Base-by-base conservation (phyloP, 2,888 invertebrate genomes). In the Carpatolechia fugitivella region DNA sequence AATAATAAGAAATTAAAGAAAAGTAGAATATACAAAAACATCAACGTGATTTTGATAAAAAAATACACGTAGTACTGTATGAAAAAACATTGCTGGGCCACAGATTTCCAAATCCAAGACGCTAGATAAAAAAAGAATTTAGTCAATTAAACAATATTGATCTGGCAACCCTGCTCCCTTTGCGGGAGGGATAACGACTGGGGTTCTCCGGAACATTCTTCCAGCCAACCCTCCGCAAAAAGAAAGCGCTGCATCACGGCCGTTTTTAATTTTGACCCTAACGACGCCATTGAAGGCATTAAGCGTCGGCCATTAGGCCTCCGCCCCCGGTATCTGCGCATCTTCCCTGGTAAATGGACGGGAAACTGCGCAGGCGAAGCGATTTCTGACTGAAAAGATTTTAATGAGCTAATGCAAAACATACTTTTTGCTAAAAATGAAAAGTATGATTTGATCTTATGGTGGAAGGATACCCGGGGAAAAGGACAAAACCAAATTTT, bases 261-360 rank as follows among this genome's bases (percentile, higher is more conserved):
- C 85, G 78, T 85, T 87, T 89, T 88, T 89, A 90, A 90, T 89
- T 87, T 88, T 76, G 75, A 72, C 80, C 82, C 81, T 84, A 89
- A 88, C 86, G 86, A 87, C 78, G 84, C 78, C 78, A 85, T 85
- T 85, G 82, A 77, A 80, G 85, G 81, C 75, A 80, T 85, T 85
- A 80, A 81, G 70, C 79, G 78, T 64, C 68, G 64, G 72, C 80
- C 85, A 85, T 86, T 86, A 83, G 72, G 72, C 70, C 67, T 78
- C 68, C 79, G 82, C 86, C 87, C 87, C 87, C 80, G 71, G 62
- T 0, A 1, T 14, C 65, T 69, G 72, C 72, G n/a, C 80, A 85
- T 85, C 85, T 85, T 82, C 73, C 62, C 63, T 61, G 77, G 69
- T 76, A 82, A 85, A 85, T 81, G 81, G 74, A 68, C 74, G 70